Percentiles rank a stretch among this genome's conserved stretches.
These are phyloP conservation scores for Notiomystis cincta DNA, from an alignment of 2,113 vertebrate genomes.

Conservation along the genomic window DNA sequence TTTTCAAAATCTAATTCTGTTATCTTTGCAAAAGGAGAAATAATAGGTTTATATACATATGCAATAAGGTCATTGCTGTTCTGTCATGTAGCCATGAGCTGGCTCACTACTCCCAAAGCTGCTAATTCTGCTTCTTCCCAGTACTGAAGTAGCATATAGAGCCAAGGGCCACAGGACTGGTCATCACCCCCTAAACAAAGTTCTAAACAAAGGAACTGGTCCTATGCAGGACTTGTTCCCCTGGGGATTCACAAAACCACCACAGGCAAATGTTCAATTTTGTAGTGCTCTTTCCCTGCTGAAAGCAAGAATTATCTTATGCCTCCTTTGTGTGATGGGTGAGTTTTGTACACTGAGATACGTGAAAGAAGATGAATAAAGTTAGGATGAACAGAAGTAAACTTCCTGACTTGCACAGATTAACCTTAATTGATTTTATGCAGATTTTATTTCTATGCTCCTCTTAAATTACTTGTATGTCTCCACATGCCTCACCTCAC, in stretches of 20 bases:
- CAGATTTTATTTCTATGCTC: neutral
- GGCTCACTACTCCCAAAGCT: neutral
- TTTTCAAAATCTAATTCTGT: neutral
- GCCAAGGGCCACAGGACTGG: too few relatives aligned
- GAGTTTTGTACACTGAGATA: neutral
- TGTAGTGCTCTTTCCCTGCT: neutral
- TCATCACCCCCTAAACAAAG: neutral
- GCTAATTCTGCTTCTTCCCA: neutral
- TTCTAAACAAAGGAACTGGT: neutral
- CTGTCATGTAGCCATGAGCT: neutral
- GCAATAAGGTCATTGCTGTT: neutral
- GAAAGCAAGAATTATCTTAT: neutral
- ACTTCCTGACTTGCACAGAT: neutral
- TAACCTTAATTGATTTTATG: neutral
- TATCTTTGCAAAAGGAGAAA: neutral
- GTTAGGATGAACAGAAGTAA: neutral
- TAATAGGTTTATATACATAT: neutral
- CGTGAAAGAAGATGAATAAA: rapidly evolving
- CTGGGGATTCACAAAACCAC: neutral
- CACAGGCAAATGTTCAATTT: neutral
- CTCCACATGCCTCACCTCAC: neutral
- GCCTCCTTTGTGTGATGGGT: neutral
- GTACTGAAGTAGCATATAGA: neutral
- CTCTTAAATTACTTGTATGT: neutral
- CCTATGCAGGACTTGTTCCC: rapidly evolving